Evolutionary conservation across 2,888 invertebrate species (phyloP), one percentile per base, ranked within the genome.

Genomic region (Drosophila anomelani): DNA sequence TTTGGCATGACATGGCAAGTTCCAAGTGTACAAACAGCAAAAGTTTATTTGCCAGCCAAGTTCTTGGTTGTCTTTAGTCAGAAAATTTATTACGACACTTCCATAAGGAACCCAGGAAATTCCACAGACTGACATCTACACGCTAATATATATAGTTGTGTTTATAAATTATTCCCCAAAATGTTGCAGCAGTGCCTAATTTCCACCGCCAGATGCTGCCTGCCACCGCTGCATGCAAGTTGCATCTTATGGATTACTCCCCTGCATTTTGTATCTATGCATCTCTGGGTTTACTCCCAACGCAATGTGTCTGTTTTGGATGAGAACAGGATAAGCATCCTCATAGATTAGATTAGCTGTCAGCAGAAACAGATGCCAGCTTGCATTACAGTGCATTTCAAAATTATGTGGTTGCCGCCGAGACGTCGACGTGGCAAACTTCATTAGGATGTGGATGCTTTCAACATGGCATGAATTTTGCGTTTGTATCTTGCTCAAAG

Each of bases 71-170:
- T 66, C 64, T 61, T 66, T 43, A 66, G 64, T 23, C 61, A 34
- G 38, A 68, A 68, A 68, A 66, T 68, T 66, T 66, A 68, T 68
- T 66, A 49, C 66, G 68, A 68, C 68, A 68, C 55, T 54, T 60
- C 61, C 34, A 36, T 34, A 53, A 15, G 46, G 64, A 67, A 26
- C 64, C 34, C 64, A 7, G 20, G 15, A 56, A 55, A 39, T 54
- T 55, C 26, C 47, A 64, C 39, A 64, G 29, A 38, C 64, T 54
- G 32, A 55, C 60, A 41, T 17, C 32, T 13, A 60, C 23, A 34
- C 43, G 60, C 60, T 61, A 61, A 47, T 49, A 47, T 41, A 41
- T 47, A 6, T 32, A 10, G 20, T 20, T 43, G 4, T 46, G 46
- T 15, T 20, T 46, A 67, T 67, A 67, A 54, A 67, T 67, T 66